phyloP scores from a whole-genome alignment of 2,113 vertebrate species.

The Chascanopsetta lugubris region DNA sequence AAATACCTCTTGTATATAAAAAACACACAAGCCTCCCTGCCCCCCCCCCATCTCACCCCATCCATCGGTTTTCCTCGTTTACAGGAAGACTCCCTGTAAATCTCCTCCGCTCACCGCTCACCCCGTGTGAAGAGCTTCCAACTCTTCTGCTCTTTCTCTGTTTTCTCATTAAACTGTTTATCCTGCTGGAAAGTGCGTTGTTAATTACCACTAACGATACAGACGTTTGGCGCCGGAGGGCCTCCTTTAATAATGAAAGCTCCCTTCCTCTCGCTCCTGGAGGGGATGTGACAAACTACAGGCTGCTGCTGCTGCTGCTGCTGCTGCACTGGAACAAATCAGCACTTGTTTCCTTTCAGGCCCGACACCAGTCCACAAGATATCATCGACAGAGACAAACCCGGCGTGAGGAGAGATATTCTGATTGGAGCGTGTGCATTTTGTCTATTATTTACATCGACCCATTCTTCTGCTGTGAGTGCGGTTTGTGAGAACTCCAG shows the following conservation, averaged over 20 bases:
- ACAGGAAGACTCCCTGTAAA: constrained; percentile 43
- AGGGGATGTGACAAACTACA: constrained; percentile 51
- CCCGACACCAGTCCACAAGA: constrained; percentile 18
- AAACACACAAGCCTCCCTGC: background rate
- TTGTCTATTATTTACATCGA: background rate
- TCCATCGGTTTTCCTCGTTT: constrained; percentile 25
- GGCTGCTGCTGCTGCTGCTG: constrained; percentile 28
- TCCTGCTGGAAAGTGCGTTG: constrained; percentile 63
- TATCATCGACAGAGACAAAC: background rate
- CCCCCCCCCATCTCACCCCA: background rate
- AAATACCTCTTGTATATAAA: constrained; percentile 22
- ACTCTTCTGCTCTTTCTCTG: constrained; percentile 46
- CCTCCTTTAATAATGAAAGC: constrained; percentile 71
- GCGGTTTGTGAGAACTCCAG: background rate
- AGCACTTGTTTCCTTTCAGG: constrained; percentile 32
- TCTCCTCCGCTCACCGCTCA: constrained; percentile 48
- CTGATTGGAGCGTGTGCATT: background rate
- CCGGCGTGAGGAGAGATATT: constrained; percentile 2
- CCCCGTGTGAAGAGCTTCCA: constrained; percentile 33
- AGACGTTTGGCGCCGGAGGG: constrained; percentile 42
- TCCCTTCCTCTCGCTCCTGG: constrained; percentile 54
- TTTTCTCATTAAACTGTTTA: constrained; percentile 60
- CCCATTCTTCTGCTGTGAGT: background rate
- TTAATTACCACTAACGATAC: constrained; percentile 74
- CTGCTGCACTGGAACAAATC: constrained; percentile 56